Base-by-base conservation (phyloP, 2,113 vertebrate species). In the Poeciliopsis prolifica region DNA sequence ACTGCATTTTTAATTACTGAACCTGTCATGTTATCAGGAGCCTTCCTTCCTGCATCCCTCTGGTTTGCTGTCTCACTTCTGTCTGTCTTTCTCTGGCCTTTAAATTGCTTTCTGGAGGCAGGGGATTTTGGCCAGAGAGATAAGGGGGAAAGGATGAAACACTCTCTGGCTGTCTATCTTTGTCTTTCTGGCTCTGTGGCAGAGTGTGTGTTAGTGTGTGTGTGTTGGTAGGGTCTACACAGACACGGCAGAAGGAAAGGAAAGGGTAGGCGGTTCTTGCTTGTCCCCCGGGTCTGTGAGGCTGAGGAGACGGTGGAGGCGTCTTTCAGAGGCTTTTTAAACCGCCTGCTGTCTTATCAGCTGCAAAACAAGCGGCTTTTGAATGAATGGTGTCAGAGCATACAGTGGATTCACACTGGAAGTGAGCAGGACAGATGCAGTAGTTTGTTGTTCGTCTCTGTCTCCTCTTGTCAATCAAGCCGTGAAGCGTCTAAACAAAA, bases 21-120 rank as follows among this genome's bases (percentile, higher is more conserved):
- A 64, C 3, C 72, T 44, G 44, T 61, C 26, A 62, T 68, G 19
- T 86, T 73, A 83, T 81, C 74, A 42, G 61, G 65, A 65, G 37
- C 78, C 66, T 72, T 76, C 70, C 60, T 68, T 82, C 70, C 51
- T 78, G 26, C 75, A 68, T 83, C 61, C 74, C 62, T 70, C 29
- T 44, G 69, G 66, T 51, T 69, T 54, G 15, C 78, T 68, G 37
- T 74, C 72, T 72, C 68, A 74, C 68, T 64, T 68, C 68, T 64
- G 9, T 37, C 30, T 74, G 44, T 77, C 70, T 79, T 40, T 74
- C 77, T 63, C 82, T 81, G 71, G 80, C 72, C 85, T 88, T 89
- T 90, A 90, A 92, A 93, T 92, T 91, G 81, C 88, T 89, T 92
- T 89, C 81, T 79, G 78, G 81, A 89, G 83, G 86, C 84, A 68